Evolutionary conservation across 2,797 vertebrate genomes (phyloP).

Genomic region (Arnoldichthys spilopterus): DNA sequence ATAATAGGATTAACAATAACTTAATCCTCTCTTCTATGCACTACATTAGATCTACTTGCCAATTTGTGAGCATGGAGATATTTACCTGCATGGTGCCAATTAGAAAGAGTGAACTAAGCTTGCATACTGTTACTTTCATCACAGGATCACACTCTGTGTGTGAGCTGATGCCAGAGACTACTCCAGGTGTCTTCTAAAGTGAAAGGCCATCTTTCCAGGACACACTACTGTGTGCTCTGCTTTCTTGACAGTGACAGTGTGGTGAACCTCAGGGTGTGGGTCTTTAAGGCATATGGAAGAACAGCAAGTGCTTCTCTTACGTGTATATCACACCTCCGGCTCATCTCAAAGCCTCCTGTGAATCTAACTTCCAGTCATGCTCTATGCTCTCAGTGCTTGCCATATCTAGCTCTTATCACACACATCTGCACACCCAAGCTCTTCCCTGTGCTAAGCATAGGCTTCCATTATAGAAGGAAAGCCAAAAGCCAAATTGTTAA

Average conservation of each 20-base stretch:
- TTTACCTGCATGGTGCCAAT: constrained; percentile 55
- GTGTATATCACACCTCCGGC: constrained; percentile 16
- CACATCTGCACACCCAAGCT: not conserved
- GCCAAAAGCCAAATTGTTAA: not conserved
- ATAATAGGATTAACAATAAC: constrained; percentile 20
- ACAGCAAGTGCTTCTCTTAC: not conserved
- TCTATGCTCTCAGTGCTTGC: not conserved
- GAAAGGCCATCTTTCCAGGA: constrained; percentile 25
- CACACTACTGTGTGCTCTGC: constrained; percentile 23
- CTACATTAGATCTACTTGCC: constrained; percentile 31
- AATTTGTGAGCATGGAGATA: constrained; percentile 3
- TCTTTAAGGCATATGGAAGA: constrained; percentile 15
- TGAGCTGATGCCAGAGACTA: constrained; percentile 37
- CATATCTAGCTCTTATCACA: not conserved
- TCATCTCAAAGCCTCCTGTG: not conserved
- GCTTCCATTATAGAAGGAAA: constrained; percentile 20
- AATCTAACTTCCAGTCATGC: not conserved
- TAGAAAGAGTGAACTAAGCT: constrained; percentile 41
- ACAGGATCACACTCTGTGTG: constrained; percentile 9
- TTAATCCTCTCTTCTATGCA: constrained; percentile 15
- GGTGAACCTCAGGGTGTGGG: not conserved
- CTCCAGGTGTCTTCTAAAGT: constrained; percentile 51
- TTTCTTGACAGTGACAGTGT: constrained; percentile 23
- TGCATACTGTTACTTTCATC: constrained; percentile 46
- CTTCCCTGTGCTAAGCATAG: not conserved